Evolutionary conservation across 2,888 invertebrate species (phyloP).

Genomic region (Pammene aurita): DNA sequence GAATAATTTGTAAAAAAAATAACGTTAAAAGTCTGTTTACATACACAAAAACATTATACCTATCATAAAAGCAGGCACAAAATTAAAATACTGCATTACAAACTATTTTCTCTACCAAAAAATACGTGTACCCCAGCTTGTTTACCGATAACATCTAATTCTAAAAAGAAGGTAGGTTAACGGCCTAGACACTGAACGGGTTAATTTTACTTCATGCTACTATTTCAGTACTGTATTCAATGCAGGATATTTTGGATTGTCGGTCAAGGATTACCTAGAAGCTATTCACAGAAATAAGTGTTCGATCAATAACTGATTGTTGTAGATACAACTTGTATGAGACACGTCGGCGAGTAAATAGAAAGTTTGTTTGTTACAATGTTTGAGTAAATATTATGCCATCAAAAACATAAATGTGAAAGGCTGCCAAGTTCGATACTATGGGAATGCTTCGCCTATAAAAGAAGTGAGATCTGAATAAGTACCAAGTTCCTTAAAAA

Average conservation of each 20-base stretch:
- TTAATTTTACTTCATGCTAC: constrained; percentile 45
- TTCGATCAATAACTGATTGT: constrained; percentile 22
- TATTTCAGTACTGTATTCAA: constrained; percentile 51
- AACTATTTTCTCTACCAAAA: not conserved
- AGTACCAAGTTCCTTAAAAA: too few relatives aligned
- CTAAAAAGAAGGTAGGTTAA: constrained; percentile 27
- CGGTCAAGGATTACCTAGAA: constrained; percentile 57
- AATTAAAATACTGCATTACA: not conserved
- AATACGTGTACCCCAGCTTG: not conserved
- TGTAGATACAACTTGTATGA: not conserved
- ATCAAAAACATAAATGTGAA: too few relatives aligned
- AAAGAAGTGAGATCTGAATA: too few relatives aligned
- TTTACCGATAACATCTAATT: constrained; percentile 25
- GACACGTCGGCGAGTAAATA: not conserved
- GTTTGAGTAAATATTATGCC: not conserved
- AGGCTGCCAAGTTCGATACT: too few relatives aligned
- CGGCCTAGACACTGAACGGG: constrained; percentile 29
- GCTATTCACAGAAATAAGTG: constrained; percentile 34
- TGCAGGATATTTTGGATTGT: constrained; percentile 52
- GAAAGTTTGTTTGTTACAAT: not conserved
- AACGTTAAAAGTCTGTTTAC: too few relatives aligned
- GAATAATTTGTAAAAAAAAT: too few relatives aligned
- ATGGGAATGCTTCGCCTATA: too few relatives aligned
- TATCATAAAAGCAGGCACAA: too few relatives aligned
- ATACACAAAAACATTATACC: too few relatives aligned